Base-by-base conservation (phyloP, 2,888 invertebrate species). In the Stenchaetothrips biformis region DNA sequence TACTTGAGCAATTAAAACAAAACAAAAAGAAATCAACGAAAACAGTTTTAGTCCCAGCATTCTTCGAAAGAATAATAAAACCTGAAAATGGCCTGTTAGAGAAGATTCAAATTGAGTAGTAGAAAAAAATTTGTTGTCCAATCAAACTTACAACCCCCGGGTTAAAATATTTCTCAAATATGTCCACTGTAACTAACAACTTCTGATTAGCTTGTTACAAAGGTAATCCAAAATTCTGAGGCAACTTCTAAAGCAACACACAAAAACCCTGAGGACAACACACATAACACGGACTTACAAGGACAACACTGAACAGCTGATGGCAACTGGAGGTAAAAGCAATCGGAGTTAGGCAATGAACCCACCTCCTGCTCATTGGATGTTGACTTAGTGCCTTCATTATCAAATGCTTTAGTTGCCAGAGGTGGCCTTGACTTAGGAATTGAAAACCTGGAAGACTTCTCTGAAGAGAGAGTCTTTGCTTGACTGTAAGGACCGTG, bases 291-390 rank as follows among this genome's bases (percentile, higher is more conserved):
- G 11, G 25, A 74, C 67, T 74, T 74, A 74, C 67, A 74, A 21
- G 67, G 25, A 74, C 67, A 74, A 74, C 67, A 74, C 67, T 74
- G 67, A 74, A 74, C 67, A 74, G 67, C 25, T 25, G 67, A 25
- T 11, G 67, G 25, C 21, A 74, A 25, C 67, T 74, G 67, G 67
- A n/a, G 25, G 25, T 74, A 25, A 74, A 21, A 25, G 25, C 25
- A 59, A 59, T 16, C 18, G 59, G 59, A 25, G 67, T 11, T 25
- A 25, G 67, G 67, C 67, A 9, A 25, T 25, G 8, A 74, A 74
- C 67, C 67, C 67, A 74, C 67, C 67, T 74, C 67, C 67, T 25
- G 67, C 67, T 74, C 67, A 74, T 74, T 11, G 11, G 67, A 74
- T 74, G 67, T 74, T 74, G 21, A 11, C 25, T 21, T 74, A 11